phyloP scores from a whole-genome alignment of 2,113 vertebrate genomes.

The Callipepla californica region DNA sequence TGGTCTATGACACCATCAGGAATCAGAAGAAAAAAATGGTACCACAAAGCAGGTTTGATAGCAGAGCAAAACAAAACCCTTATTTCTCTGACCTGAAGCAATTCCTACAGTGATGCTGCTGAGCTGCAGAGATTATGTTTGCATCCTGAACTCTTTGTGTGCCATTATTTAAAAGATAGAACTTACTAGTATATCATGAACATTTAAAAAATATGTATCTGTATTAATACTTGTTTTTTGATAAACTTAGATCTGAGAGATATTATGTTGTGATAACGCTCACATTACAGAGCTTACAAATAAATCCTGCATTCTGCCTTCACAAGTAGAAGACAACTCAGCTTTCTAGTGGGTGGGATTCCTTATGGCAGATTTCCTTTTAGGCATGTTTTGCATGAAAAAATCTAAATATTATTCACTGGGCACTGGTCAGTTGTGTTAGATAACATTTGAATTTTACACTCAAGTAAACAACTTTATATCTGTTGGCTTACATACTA shows the following conservation, averaged over 20 bases:
- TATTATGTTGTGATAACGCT: background rate
- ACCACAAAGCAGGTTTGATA: background rate
- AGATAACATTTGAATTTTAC: background rate
- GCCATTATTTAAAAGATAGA: background rate
- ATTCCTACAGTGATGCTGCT: background rate
- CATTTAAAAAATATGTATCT: background rate
- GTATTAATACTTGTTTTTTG: background rate
- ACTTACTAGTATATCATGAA: background rate
- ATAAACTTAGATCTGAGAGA: background rate
- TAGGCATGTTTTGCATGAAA: background rate
- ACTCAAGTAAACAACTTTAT: background rate
- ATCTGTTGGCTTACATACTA: background rate
- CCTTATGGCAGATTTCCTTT: background rate
- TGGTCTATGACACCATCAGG: background rate
- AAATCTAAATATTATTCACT: background rate
- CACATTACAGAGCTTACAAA: background rate
- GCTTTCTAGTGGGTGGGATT: background rate
- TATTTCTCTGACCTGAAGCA: slow-evolving; percentile 3
- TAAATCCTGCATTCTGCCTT: background rate
- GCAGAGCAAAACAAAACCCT: background rate
- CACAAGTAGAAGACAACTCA: background rate
- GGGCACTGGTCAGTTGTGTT: background rate
- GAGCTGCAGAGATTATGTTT: slow-evolving; percentile 10
- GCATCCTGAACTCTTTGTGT: background rate
- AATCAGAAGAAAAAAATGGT: background rate